Conservation (phyloP, 1,140 invertebrate genomes). For the Eumaeus atala region DNA sequence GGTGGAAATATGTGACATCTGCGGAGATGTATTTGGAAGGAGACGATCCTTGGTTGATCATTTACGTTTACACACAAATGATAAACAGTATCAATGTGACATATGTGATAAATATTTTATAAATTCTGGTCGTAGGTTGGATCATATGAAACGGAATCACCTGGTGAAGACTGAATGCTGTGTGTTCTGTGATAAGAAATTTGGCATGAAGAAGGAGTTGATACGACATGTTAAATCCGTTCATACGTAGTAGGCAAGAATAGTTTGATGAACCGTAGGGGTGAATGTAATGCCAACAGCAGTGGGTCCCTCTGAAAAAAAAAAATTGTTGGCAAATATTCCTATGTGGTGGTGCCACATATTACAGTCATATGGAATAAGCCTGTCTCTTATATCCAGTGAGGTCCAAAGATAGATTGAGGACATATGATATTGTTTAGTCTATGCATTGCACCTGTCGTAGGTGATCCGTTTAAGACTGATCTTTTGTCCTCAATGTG, state of each 20-base stretch:
- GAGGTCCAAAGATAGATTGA: too few relatives aligned
- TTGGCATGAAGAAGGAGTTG: constrained; percentile 44
- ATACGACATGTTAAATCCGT: constrained; percentile 44
- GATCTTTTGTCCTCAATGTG: too few relatives aligned
- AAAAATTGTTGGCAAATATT: too few relatives aligned
- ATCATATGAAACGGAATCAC: constrained; percentile 49
- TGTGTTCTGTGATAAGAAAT: constrained; percentile 46
- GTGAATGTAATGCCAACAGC: too few relatives aligned
- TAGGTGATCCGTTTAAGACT: too few relatives aligned
- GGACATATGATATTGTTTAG: too few relatives aligned
- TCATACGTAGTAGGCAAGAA: constrained; percentile 32
- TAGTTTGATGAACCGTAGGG: too few relatives aligned
- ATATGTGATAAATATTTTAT: constrained; percentile 42
- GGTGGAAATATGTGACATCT: constrained; percentile 44
- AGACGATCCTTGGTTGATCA: constrained; percentile 45
- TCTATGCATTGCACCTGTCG: too few relatives aligned
- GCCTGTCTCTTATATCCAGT: too few relatives aligned
- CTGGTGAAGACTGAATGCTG: constrained; percentile 37
- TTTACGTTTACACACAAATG: constrained; percentile 39
- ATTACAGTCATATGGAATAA: too few relatives aligned
- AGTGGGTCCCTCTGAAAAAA: too few relatives aligned
- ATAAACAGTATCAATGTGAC: constrained; percentile 43
- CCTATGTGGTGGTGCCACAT: too few relatives aligned
- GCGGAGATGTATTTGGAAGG: constrained; percentile 39
- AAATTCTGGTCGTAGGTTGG: constrained; percentile 41